Evolutionary conservation across 2,113 vertebrate genomes (phyloP), one percentile per base, ranked within the genome.

Genomic region (Speoplatyrhinus poulsoni): DNA sequence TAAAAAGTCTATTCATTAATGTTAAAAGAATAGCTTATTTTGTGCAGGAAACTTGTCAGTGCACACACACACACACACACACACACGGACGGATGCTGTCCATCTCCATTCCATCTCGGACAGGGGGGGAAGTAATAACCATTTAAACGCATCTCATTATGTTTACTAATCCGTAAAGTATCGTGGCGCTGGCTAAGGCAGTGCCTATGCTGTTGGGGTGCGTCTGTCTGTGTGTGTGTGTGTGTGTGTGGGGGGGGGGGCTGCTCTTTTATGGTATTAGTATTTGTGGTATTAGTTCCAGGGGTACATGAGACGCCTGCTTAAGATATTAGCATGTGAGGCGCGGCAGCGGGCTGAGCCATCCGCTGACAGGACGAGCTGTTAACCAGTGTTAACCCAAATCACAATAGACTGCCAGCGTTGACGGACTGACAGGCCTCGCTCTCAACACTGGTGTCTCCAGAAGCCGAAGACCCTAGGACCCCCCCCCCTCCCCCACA

Each of bases 241-340:
- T 26, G 26, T 26, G 26, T 26, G 26, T 26, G 26, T 26, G 26
- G 0, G 26, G 2, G 26, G 76, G 67, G 73, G 79, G 83, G 67
- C 83, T 19, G 79, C 77, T 92, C 88, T 90, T 92, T 92, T 90
- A 92, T 91, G 89, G 89, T 87, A 92, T 92, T 91, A 92, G 91
- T 90, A 89, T 91, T 92, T 91, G 85, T 86, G 84, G 87, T 82
- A 90, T 91, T 90, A 91, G 89, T 90, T 90, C 84, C 82, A 72
- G 81, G 85, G 73, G 85, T 85, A 88, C 87, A 89, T 72, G 89
- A 88, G 90, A 92, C 86, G 91, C 87, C 89, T 87, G 73, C 92
- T 93, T 92, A 90, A 87, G 89, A 84, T 84, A 91, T 92, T 91
- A 92, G 90, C 90, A 90, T 91, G 85, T 86, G 91, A 92, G 89